Percentiles rank a stretch among this genome's conserved stretches.
Conservation (phyloP, 2,888 invertebrate species). For the Drosophila atripex region DNA sequence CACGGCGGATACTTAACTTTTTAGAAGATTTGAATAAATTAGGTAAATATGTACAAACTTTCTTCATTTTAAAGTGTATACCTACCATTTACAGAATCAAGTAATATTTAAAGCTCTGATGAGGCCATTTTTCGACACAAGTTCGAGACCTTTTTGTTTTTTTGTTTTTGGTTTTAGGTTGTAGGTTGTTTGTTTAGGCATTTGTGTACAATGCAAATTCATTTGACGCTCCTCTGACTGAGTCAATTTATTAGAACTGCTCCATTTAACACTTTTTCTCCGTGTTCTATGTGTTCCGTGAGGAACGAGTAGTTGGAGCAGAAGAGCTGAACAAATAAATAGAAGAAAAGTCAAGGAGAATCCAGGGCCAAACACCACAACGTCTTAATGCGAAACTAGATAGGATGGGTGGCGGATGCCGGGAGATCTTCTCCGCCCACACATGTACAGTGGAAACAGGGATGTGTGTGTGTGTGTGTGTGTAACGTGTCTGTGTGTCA, state of each 20-base stretch:
- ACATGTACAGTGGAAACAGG: conserved; percentile 17
- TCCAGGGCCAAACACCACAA: conserved; percentile 23
- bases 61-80: not conserved
- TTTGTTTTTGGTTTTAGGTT: not conserved
- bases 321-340: conserved; percentile 46
- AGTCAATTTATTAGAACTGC: conserved; percentile 72
- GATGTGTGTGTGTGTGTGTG: conserved; percentile 4
- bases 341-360: conserved; percentile 44
- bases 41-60: not conserved
- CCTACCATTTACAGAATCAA: not conserved
- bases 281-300: conserved; percentile 5
- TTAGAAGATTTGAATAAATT: too few relatives aligned
- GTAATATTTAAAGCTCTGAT: conserved; percentile 15
- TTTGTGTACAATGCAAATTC: conserved; percentile 74
- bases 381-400: conserved; percentile 44
- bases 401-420: not conserved
- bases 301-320: conserved; percentile 8
- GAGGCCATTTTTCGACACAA: conserved; percentile 11
- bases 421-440: conserved; percentile 8
- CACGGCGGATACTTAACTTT: not conserved
- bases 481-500: conserved; percentile 66
- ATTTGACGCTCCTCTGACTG: conserved; percentile 53
- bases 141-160: conserved; percentile 22
- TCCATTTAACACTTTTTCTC: conserved; percentile 76
- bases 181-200: conserved; percentile 69